A percentile compares a stretch with the other conserved stretches of the same genome.
These are phyloP conservation scores for Cryptus viduatorius DNA, from an alignment of 2,888 invertebrate species.

Conservation along the genomic window DNA sequence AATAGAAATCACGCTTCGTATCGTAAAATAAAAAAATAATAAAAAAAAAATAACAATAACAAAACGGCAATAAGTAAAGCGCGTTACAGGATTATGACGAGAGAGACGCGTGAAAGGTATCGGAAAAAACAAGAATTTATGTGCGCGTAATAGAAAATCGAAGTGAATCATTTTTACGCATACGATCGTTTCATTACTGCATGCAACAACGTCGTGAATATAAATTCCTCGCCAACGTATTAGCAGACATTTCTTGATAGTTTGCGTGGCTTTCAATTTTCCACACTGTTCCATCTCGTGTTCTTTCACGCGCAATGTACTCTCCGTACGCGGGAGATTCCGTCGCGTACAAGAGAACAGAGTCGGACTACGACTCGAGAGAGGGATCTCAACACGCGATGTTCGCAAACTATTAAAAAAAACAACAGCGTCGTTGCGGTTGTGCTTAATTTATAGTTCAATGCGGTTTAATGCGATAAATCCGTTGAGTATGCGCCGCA, in stretches of 20 bases:
- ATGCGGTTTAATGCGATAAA: conserved; percentile 66
- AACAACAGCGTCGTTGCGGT: conserved; percentile 59
- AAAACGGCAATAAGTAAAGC: not conserved
- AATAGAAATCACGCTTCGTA: conserved; percentile 30
- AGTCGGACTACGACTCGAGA: conserved; percentile 46
- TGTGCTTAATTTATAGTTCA: conserved; percentile 67
- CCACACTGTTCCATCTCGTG: conserved; percentile 5
- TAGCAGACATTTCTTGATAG: conserved; percentile 40
- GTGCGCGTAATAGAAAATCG: conserved; percentile 23
- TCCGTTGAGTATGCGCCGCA: conserved; percentile 41
- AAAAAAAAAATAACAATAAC: not conserved
- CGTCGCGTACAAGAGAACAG: conserved; percentile 13
- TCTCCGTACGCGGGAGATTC: conserved; percentile 27
- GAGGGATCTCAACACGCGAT: conserved; percentile 58
- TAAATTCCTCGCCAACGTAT: conserved; percentile 31
- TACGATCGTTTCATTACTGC: conserved; percentile 32
- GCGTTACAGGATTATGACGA: not conserved
- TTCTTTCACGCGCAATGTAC: conserved; percentile 24
- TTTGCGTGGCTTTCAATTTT: conserved; percentile 36
- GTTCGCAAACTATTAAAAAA: conserved; percentile 54
- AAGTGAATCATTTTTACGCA: conserved; percentile 10
- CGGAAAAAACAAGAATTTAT: conserved; percentile 29
- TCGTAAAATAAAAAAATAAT: no score
- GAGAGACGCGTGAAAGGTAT: not conserved
- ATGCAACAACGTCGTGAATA: conserved; percentile 38